These are phyloP conservation scores for Psittacula echo DNA, from an alignment of 2,797 vertebrate genomes.

Conservation along the genomic window DNA sequence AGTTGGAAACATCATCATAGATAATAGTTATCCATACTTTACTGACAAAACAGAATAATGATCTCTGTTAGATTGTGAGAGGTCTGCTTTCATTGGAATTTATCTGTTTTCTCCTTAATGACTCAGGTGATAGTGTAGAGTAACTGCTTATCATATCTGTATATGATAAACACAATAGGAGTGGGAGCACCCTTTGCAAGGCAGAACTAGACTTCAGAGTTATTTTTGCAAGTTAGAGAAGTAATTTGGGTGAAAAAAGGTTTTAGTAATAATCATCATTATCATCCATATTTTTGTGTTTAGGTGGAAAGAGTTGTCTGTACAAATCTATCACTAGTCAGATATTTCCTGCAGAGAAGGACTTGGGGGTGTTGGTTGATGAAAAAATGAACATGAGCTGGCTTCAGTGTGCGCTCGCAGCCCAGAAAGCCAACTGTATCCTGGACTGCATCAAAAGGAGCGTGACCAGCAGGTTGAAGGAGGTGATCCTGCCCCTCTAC, in stretches of 20 bases:
- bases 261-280: background rate
- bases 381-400: too few relatives aligned
- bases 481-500: too few relatives aligned
- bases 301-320: background rate
- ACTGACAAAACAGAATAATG: background rate
- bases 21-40: background rate
- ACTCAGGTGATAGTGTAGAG: background rate
- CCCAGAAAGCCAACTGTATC: too few relatives aligned
- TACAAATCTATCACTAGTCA: background rate
- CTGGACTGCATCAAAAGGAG: too few relatives aligned
- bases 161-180: background rate
- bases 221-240: background rate
- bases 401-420: too few relatives aligned
- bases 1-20: background rate
- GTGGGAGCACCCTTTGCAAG: conserved; percentile 20
- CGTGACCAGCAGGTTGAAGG: too few relatives aligned
- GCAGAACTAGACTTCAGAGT: background rate
- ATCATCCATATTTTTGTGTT: fast-evolving
- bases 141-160: background rate
- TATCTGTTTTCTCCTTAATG: background rate
- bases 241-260: fast-evolving
- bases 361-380: too few relatives aligned
- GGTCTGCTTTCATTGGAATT: background rate
- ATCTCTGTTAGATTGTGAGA: background rate
- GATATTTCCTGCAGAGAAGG: background rate